phyloP scores from a whole-genome alignment of 2,797 vertebrate genomes.

The Zenarchopterus dispar region DNA sequence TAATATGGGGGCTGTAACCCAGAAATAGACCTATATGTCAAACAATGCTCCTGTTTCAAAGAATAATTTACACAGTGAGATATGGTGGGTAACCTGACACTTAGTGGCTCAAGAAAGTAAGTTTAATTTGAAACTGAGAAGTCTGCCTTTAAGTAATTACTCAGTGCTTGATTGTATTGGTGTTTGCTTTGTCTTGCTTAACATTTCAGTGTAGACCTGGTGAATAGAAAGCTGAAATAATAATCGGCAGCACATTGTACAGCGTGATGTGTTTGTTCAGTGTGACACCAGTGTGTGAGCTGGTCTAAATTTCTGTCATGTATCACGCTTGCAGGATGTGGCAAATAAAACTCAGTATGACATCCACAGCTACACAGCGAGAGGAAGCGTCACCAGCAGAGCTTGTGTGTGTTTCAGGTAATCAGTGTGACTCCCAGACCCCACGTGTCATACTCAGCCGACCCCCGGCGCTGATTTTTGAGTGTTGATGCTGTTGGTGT shows the following conservation, averaged over 20 bases:
- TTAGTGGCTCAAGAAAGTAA: too few species aligned
- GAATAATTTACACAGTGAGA: too few species aligned
- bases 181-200: conserved; percentile 8
- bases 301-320: conserved; percentile 3
- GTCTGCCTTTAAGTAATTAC: not conserved
- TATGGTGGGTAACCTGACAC: too few species aligned
- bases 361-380: conserved; percentile 5
- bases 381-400: not conserved
- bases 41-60: too few species aligned
- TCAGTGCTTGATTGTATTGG: conserved; percentile 1
- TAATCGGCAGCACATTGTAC: not conserved
- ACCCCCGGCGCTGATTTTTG: conserved; percentile 32
- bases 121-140: too few species aligned
- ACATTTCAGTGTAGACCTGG: conserved; percentile 5
- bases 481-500: conserved; percentile 42
- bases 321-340: conserved; percentile 5
- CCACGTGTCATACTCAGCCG: conserved; percentile 30
- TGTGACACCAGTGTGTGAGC: not conserved
- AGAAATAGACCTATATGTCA: too few species aligned
- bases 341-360: conserved; percentile 36
- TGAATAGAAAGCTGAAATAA: not conserved
- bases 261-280: not conserved
- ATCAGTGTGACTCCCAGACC: conserved; percentile 19
- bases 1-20: too few species aligned
- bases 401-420: conserved; percentile 3